Conservation (phyloP, 2,888 invertebrate species). For the Aelia acuminata region DNA sequence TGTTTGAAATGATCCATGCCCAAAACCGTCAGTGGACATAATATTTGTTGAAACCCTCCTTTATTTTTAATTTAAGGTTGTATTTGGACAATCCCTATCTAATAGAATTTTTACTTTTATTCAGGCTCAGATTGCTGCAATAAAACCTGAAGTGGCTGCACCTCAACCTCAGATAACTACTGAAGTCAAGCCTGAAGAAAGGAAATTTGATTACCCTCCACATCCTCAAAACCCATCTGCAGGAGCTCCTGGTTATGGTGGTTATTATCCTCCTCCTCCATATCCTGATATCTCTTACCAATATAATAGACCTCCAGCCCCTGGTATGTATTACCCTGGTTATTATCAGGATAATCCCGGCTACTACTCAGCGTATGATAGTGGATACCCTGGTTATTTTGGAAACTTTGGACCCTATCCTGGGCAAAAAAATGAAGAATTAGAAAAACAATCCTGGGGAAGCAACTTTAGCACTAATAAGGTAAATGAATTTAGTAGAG, state of each 20-base stretch:
- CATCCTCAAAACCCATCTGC: background rate
- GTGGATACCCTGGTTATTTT: constrained; percentile 51
- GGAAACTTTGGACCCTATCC: constrained; percentile 22
- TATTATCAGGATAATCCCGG: constrained; percentile 50
- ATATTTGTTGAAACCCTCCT: background rate
- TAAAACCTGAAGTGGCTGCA: constrained; percentile 74
- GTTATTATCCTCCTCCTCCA: constrained; percentile 38
- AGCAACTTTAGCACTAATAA: background rate
- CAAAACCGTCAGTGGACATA: background rate
- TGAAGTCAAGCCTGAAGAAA: constrained; percentile 45
- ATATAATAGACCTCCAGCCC: constrained; percentile 50
- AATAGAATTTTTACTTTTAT: background rate
- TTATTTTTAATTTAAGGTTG: background rate
- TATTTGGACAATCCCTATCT: background rate
- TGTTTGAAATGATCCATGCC: too few species aligned
- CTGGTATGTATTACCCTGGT: constrained; percentile 55
- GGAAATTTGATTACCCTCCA: constrained; percentile 42
- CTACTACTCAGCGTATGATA: constrained; percentile 22
- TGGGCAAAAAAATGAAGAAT: constrained; percentile 50
- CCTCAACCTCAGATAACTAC: constrained; percentile 67
- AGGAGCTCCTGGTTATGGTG: background rate
- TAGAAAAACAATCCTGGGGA: constrained; percentile 31
- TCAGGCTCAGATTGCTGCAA: constrained; percentile 56
- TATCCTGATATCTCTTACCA: constrained; percentile 36
- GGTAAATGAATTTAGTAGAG: background rate